Evolutionary conservation across 1,140 invertebrate species (phyloP).

Genomic region (Conus betulinus): DNA sequence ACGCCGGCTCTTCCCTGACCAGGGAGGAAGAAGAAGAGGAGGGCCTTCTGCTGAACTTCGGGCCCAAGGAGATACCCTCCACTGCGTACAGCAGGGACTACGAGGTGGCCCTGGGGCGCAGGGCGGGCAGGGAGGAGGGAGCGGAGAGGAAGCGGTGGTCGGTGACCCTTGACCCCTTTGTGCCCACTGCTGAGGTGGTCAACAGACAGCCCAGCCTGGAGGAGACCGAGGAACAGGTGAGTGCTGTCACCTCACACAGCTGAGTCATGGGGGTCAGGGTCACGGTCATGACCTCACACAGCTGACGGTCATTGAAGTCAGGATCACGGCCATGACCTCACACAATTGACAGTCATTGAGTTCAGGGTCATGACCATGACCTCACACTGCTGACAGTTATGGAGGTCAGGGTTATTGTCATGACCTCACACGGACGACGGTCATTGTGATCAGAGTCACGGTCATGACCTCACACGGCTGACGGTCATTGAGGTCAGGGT

Average conservation of each 20-base stretch:
- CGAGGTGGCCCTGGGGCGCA: slow-evolving; percentile 24
- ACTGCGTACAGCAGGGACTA: slow-evolving; percentile 56
- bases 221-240: slow-evolving; percentile 48
- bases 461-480: no score
- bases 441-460: no score
- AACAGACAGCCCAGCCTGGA: slow-evolving; percentile 43
- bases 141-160: slow-evolving; percentile 54
- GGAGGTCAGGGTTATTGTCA: no score
- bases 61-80: slow-evolving; percentile 44
- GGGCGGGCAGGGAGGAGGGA: slow-evolving; percentile 12
- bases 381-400: no score
- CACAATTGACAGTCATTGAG: no score
- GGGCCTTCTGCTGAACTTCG: not conserved
- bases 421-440: no score
- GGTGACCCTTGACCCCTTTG: slow-evolving; percentile 52
- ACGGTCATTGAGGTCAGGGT: no score
- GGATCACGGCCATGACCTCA: no score
- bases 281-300: no score
- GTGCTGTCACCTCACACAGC: not conserved
- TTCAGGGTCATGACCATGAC: no score
- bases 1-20: not conserved
- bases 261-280: no score
- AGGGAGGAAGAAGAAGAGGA: not conserved
- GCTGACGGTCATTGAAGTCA: no score
- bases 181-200: slow-evolving; percentile 50